Conservation (phyloP, 2,888 invertebrate species). For the Abscondita cerata region DNA sequence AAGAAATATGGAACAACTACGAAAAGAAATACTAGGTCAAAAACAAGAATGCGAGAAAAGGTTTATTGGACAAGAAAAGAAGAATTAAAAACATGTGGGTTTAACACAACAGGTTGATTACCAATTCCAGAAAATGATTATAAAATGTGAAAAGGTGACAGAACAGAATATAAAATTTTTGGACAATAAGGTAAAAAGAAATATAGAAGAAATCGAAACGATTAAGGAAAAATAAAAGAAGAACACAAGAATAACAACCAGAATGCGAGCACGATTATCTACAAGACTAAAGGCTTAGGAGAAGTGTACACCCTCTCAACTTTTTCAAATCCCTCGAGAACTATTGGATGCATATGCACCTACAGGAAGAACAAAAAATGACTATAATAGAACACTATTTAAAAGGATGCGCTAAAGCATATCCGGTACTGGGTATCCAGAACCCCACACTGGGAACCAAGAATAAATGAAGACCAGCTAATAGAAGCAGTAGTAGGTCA, state of each 20-base stretch:
- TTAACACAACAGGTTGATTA: no score
- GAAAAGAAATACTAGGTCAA: no score
- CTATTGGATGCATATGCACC: slow-evolving; percentile 1
- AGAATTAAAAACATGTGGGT: no score
- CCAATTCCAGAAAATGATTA: neutral
- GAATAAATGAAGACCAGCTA: no score
- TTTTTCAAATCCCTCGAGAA: slow-evolving; percentile 3
- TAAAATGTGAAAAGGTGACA: neutral
- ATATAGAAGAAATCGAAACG: no score
- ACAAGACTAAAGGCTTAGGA: neutral
- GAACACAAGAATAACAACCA: neutral
- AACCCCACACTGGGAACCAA: neutral
- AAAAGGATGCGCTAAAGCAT: neutral
- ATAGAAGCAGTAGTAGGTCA: neutral
- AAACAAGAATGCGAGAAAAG: neutral
- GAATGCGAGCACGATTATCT: neutral
- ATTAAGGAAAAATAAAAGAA: neutral
- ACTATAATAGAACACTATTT: neutral
- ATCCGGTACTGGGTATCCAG: neutral
- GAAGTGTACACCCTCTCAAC: neutral
- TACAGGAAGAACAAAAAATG: neutral
- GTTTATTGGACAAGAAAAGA: no score
- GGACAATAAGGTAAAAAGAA: no score
- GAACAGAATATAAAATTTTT: neutral
- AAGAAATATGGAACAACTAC: no score